Evolutionary conservation across 2,113 vertebrate species (phyloP), one percentile per base, ranked within the genome.

Genomic region (Pelecanus crispus): DNA sequence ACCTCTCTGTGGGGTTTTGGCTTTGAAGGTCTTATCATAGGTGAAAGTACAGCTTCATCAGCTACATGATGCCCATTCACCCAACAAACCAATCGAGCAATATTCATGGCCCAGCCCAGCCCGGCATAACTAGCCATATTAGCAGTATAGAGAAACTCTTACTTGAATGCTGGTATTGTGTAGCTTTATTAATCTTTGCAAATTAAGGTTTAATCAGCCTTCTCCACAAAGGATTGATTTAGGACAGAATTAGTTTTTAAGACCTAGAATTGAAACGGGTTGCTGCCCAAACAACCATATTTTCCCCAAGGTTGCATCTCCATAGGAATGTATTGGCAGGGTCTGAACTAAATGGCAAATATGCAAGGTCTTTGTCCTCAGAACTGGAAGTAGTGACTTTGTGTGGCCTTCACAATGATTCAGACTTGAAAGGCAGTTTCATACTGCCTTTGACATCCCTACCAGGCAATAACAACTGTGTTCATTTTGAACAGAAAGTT

Each of bases 361-460:
- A 42, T 3, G 38, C 3, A 45, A 82, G 14, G 28, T 34, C 53
- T 92, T 63, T 90, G 42, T 86, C 50, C 28, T 45, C 47, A 63
- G 52, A 86, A 84, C 32, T 56, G 11, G n/a, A 44, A 80, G 42
- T 3, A 77, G 25, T 38, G 71, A 56, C 79, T 94, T 82, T 62
- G 88, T 93, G 70, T 73, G 72, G 40, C 45, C 45, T 89, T 83
- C 59, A 77, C 29, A 72, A 29, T 65, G 75, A 86, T 45, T 92
- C 50, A 77, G 42, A 42, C 36, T 70, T 65, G 61, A 93, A 61
- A 86, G 53, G 65, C 61, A 91, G 50, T 81, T 86, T 66, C 36
- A n/a, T 25, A 19, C 13, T n/a, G 42, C 36, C 34, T 80, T 52
- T 81, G 71, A 90, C 50, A 66, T 65, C 49, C 34, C 68, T 25